phyloP scores from a whole-genome alignment of 2,888 invertebrate species.

The Netelia fuscicornis region DNA sequence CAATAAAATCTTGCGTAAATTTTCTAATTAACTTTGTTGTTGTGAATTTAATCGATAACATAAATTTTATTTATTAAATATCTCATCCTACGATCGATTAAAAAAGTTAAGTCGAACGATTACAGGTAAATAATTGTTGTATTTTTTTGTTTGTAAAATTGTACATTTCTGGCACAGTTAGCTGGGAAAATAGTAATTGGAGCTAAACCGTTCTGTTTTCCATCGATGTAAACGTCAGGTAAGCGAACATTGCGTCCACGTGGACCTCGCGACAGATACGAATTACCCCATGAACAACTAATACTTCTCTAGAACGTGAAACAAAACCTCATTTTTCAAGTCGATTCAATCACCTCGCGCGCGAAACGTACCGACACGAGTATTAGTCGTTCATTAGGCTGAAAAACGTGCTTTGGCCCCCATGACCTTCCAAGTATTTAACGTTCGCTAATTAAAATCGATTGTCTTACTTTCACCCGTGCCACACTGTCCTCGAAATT shows the following conservation, averaged over 20 bases:
- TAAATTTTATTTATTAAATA: too few species aligned
- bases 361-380: conserved; percentile 47
- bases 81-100: too few species aligned
- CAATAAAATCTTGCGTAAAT: neutral
- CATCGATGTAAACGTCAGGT: conserved; percentile 11
- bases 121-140: too few species aligned
- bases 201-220: conserved; percentile 5
- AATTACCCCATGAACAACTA: conserved; percentile 47
- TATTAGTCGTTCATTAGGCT: conserved; percentile 59
- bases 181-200: neutral
- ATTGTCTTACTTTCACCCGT: neutral
- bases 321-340: conserved; percentile 64
- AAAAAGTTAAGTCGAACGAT: too few species aligned
- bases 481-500: neutral
- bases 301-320: conserved; percentile 39
- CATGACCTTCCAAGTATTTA: conserved; percentile 33
- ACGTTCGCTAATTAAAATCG: conserved; percentile 55
- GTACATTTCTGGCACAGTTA: neutral
- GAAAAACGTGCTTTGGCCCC: conserved; percentile 47
- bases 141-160: too few species aligned
- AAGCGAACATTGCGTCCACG: neutral
- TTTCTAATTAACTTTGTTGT: neutral
- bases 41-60: too few species aligned
- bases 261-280: conserved; percentile 46
- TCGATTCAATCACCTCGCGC: conserved; percentile 44